Base-by-base conservation (phyloP, 2,113 vertebrate genomes). In the Oncorhynchus gorbuscha region DNA sequence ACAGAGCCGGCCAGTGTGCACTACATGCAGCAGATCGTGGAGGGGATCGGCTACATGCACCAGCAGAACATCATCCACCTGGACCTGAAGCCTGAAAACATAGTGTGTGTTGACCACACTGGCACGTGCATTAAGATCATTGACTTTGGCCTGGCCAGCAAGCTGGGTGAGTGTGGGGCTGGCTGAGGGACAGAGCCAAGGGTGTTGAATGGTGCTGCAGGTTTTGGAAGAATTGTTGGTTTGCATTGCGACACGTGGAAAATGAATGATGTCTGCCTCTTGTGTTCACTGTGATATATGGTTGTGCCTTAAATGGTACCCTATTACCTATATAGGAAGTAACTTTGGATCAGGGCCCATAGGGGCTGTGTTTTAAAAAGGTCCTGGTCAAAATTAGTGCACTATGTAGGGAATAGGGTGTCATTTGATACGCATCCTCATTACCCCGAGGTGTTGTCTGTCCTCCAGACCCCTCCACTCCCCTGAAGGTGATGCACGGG, bases 41-140 rank as follows among this genome's bases (percentile, higher is more conserved):
- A 97, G 87, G 97, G 97, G 2, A 89, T 98, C 1, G 88, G 89
- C 55, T 96, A 93, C 89, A 90, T 99, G 85, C 97, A 99, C 78
- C 94, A 96, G 86, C 96, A 98, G 81, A 95, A 94, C 32, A 95
- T 99, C 30, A 82, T 99, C 55, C 97, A 99, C 73, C 90, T 99
- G 83, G 97, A 99, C 79, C 94, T 99, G 75, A 99, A 99, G 94
- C 98, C 98, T 1, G 98, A 99, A 90, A 99, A 99, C 81, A 97
- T 99, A 16, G 89, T 98, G 13, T 99, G 98, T 73, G 94, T 97
- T 71, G 96, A 90, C 88, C 93, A 77, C 80, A 94, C 91, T 0
- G 96, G 96, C 83, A 97, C 96, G 76, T 94, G 94, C 76, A 90
- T 99, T 73, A 99, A 99, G 92, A 97, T 99, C 69, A 99, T 99